These are phyloP conservation scores for Rhabdophis nuchalis DNA, from an alignment of 2,797 vertebrate species.

Conservation along the genomic window DNA sequence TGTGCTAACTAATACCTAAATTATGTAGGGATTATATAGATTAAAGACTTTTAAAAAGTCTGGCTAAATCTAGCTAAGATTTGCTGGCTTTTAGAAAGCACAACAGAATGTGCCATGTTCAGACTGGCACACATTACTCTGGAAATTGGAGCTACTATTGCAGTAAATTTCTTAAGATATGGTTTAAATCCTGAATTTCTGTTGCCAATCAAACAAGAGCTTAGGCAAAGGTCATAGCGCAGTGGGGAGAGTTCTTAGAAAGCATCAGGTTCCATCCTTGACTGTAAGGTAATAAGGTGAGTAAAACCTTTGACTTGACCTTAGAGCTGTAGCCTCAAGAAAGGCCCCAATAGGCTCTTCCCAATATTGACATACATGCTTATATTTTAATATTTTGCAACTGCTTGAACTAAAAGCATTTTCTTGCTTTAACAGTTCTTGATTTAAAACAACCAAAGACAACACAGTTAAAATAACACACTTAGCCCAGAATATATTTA, in stretches of 20 bases:
- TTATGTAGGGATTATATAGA: background rate
- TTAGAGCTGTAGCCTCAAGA: background rate
- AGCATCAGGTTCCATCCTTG: background rate
- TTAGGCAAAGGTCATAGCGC: too few relatives aligned
- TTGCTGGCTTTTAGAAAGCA: background rate
- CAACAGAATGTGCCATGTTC: background rate
- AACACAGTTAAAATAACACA: background rate
- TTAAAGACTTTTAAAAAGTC: too few relatives aligned
- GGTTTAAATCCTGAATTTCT: background rate
- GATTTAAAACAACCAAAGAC: background rate
- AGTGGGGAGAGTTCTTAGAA: background rate
- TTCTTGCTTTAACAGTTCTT: constrained; percentile 10
- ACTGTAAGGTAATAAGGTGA: background rate
- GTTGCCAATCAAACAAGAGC: background rate
- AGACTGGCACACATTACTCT: background rate
- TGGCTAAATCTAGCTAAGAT: too few relatives aligned
- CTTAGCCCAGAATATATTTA: background rate
- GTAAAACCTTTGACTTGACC: background rate
- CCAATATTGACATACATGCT: background rate
- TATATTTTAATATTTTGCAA: background rate
- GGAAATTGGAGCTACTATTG: background rate
- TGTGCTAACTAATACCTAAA: background rate
- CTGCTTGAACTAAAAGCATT: background rate
- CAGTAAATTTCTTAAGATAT: background rate
- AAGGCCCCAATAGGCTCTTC: background rate